These are phyloP conservation scores for Drosophila koepferae DNA, from an alignment of 2,888 invertebrate genomes.

Conservation along the genomic window DNA sequence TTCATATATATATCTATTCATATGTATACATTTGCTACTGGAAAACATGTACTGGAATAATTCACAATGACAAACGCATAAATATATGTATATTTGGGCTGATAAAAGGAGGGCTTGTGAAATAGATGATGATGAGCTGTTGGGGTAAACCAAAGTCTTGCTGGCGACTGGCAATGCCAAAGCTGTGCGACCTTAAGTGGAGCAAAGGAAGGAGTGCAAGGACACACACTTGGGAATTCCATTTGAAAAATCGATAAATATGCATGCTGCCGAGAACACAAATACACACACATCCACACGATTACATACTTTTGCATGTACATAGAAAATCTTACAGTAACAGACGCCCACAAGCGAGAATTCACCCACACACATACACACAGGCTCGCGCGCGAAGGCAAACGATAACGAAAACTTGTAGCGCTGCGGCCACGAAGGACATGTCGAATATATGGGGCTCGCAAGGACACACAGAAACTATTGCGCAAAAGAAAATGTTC, in stretches of 20 bases:
- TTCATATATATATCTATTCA: neutral
- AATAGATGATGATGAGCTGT: neutral
- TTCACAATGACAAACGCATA: constrained; percentile 1
- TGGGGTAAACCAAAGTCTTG: neutral
- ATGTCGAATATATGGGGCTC: constrained; percentile 17
- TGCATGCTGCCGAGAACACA: constrained; percentile 57
- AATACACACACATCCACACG: constrained; percentile 5
- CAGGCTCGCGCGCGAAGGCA: constrained; percentile 25
- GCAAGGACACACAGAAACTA: constrained; percentile 63
- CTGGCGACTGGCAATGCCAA: constrained; percentile 22
- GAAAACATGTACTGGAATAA: constrained; percentile 36
- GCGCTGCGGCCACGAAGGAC: constrained; percentile 57
- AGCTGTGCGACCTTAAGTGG: constrained; percentile 42
- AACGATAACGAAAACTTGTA: constrained; percentile 72
- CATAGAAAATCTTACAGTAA: constrained; percentile 33
- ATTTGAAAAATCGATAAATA: constrained; percentile 72
- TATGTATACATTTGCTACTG: constrained; percentile 13
- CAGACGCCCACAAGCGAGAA: constrained; percentile 21
- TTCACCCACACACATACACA: constrained; percentile 13
- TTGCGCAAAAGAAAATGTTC: constrained; percentile 64
- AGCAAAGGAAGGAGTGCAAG: constrained; percentile 65
- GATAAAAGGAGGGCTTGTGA: neutral
- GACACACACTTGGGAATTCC: constrained; percentile 68
- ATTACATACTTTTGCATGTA: constrained; percentile 29
- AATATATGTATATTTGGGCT: constrained; percentile 1